Base-by-base conservation (phyloP, 1,140 invertebrate genomes). In the Cydia strobilella region DNA sequence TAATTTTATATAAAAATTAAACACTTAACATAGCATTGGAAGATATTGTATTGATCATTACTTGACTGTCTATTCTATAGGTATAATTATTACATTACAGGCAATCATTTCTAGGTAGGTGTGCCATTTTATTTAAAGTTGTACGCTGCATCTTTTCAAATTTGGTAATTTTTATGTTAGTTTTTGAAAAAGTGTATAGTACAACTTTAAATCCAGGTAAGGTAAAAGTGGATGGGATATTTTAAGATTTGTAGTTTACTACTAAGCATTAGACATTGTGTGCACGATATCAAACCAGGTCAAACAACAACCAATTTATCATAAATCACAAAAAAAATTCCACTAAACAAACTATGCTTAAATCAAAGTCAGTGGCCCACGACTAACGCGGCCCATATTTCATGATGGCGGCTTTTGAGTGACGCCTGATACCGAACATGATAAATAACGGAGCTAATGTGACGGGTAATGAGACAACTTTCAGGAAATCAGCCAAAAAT, bases 301-400 rank as follows among this genome's bases (percentile, higher is more conserved):
- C 35, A 39, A 48, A 15, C n/a, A 1, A 7, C 51, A 18, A 18
- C 51, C n/a, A 54, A 54, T 54, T 54, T 18, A 54, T 54, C 51
- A 54, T 18, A 54, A 54, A 18, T 4, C 51, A 5, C 15, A 18
- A 54, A 18, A 20, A 20, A 54, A 2, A 6, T 15, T 54, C n/a
- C n/a, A 18, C n/a, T 54, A 18, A 54, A 18, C n/a, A 54, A 54
- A 54, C 51, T 54, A 54, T n/a, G 1, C n/a, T 54, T 54, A 54
- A 18, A 54, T n/a, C 27, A 39, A 27, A 48, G 62, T 13, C 27
- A 66, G 63, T 66, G 27, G 63, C 25, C 25, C 63, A 35, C n/a
- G 63, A 35, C 63, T 66, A 66, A 66, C 13, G 27, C 63, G 63
- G 27, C n/a, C 27, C 63, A 66, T 35, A 66, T 66, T 66, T 35